These are phyloP conservation scores for Augochlorella aurata DNA, from an alignment of 2,888 invertebrate species.

Conservation along the genomic window DNA sequence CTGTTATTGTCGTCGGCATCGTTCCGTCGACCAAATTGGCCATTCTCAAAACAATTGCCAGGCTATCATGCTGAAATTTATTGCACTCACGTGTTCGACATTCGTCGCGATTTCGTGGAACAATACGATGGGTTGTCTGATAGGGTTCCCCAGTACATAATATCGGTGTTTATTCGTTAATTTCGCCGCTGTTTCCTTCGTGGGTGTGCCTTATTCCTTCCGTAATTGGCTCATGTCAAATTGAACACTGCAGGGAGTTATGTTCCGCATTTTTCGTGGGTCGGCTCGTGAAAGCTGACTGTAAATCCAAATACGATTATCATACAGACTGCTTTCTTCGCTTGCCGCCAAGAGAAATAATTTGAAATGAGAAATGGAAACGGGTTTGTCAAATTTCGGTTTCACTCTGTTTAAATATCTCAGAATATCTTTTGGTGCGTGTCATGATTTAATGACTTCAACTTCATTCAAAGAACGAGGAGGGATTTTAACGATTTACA, in stretches of 20 bases:
- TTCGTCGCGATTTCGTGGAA: conserved; percentile 49
- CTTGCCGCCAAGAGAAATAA: background rate
- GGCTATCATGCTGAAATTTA: conserved; percentile 53
- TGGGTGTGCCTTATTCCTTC: conserved; percentile 31
- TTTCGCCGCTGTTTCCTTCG: conserved; percentile 27
- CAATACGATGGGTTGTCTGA: conserved; percentile 47
- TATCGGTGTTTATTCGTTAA: conserved; percentile 34
- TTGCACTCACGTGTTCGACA: conserved; percentile 38
- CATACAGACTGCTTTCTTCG: background rate
- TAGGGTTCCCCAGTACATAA: conserved; percentile 19
- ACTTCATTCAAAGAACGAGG: too few species aligned
- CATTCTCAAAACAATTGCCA: conserved; percentile 46
- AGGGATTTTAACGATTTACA: too few species aligned
- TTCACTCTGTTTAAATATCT: too few species aligned
- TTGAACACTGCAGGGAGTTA: conserved; percentile 19
- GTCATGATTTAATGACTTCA: too few species aligned
- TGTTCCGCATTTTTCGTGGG: background rate
- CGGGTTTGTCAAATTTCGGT: background rate
- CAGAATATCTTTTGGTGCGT: too few species aligned
- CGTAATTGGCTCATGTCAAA: conserved; percentile 35
- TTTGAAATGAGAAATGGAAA: background rate
- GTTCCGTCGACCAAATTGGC: conserved; percentile 48
- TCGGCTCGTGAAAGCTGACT: conserved; percentile 10
- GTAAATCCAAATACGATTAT: background rate
- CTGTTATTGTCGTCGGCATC: conserved; percentile 43